Evolutionary conservation across 2,797 vertebrate genomes (phyloP), one percentile per base, ranked within the genome.

Genomic region (Orientallactaga sibirica): DNA sequence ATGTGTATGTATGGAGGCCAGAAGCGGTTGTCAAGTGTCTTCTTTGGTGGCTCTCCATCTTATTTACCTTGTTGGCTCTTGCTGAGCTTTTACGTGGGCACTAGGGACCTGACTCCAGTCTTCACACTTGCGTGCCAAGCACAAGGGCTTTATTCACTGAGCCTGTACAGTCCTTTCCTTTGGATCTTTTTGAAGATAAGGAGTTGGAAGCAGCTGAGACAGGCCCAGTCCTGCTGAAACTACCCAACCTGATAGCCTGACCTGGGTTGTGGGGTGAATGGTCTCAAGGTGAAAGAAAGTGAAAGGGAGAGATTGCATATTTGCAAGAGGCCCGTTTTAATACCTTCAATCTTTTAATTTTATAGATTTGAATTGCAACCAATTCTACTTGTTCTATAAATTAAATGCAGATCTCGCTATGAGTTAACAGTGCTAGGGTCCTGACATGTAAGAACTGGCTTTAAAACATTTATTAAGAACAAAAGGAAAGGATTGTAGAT

Each of bases 291-390:
- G 62, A 64, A 25, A 62, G 20, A 75, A 64, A 82, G 62, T 70
- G 19, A 75, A 62, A 84, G 41, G 27, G 41, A 3, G 74, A 86
- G 24, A 89, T 1, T 25, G 2, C 43, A 7, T 71, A 7, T 76
- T 90, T 68, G 48, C 74, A 88, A 91, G 83, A 5, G 33, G 73
- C 37, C 43, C 71, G 37, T 86, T 79, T 92, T 76, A 93, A 67
- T 81, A 61, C 20, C 29, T 77, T 95, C 86, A 87, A 86, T 74
- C 41, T 68, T 91, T 86, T 83, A 55, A 58, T 86, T 84, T 91
- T 71, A 78, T 73, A 95, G 43, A 88, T 82, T 93, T 87, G 81
- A 92, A 91, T 77, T 88, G 55, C 10, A 79, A 95, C 71, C 68
- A 78, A 84, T 88, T 67, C 16, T 79, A 20, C 81, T 95, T 78